Evolutionary conservation across 2,797 vertebrate species (phyloP).

Genomic region (Xenopus petersii): DNA sequence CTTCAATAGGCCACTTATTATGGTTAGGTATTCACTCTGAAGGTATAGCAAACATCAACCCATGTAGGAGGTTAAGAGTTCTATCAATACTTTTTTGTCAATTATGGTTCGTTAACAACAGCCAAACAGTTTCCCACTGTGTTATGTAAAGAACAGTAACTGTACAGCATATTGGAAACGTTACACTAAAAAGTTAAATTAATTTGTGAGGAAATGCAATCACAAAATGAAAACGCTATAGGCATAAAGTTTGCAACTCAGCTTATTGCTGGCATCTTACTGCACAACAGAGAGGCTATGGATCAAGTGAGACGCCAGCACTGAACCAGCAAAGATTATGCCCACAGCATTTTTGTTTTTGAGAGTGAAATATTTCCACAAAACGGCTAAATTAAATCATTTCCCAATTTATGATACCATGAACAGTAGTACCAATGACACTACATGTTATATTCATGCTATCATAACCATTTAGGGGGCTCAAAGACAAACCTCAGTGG

Average conservation of each 20-base stretch:
- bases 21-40: too few species aligned
- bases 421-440: too few species aligned
- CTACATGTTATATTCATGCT: too few species aligned
- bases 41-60: too few species aligned
- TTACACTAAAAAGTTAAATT: constrained; percentile 28
- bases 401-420: too few species aligned
- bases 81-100: too few species aligned
- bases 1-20: too few species aligned
- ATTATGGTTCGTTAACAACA: not conserved
- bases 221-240: constrained; percentile 28
- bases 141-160: not conserved
- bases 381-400: too few species aligned
- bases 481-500: too few species aligned
- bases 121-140: not conserved
- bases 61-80: too few species aligned
- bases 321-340: constrained; percentile 37
- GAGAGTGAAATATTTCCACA: not conserved
- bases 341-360: constrained; percentile 22
- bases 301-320: constrained; percentile 32
- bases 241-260: constrained; percentile 36
- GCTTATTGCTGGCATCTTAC: constrained; percentile 18
- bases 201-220: constrained; percentile 11
- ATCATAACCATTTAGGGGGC: too few species aligned
- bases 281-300: constrained; percentile 9
- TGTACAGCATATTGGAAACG: constrained; percentile 6